Evolutionary conservation across 2,888 invertebrate genomes (phyloP), one percentile per base, ranked within the genome.

Genomic region (Macrosoma leucophasiata): DNA sequence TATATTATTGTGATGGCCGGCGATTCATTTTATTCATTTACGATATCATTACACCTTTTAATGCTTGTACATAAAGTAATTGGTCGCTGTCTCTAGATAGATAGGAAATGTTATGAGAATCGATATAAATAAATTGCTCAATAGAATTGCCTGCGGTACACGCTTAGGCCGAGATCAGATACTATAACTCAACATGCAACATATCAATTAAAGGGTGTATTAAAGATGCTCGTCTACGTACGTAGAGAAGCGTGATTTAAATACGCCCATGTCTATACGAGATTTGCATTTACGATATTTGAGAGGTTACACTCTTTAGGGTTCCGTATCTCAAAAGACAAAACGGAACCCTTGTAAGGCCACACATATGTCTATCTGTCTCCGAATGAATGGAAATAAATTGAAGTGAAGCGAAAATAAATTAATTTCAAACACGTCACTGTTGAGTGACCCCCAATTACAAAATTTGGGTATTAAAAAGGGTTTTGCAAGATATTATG

Each of bases 101-200:
- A 65, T 71, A 70, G 63, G 60, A 65, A 72, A 67, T 62, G 52
- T 64, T 66, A 67, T 68, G 58, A 56, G 65, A 75, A 69, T 74
- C 74, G 72, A 77, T 79, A 77, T 74, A 75, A 75, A 77, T 75
- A 73, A 71, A 79, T 76, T 71, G 65, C 55, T 66, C 69, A 71
- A 73, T 74, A 73, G 75, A 70, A 73, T 68, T 58, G 73, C 78
- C 73, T 41, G 58, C 50, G 71, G 71, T 60, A 70, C 63, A 68
- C 56, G 67, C 58, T 54, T 48, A 58, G 55, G 56, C 54, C 51
- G 53, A 54, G 64, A 76, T 72, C 75, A 70, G 66, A 67, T 67
- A 64, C 69, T 55, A 79, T 76, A 74, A 74, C 62, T 76, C 73
- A 76, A 54, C 70, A 70, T 57, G 67, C 71, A 77, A 79, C 76